Evolutionary conservation across 2,888 invertebrate genomes (phyloP), one percentile per base, ranked within the genome.

Genomic region (Matsumyia berberina): DNA sequence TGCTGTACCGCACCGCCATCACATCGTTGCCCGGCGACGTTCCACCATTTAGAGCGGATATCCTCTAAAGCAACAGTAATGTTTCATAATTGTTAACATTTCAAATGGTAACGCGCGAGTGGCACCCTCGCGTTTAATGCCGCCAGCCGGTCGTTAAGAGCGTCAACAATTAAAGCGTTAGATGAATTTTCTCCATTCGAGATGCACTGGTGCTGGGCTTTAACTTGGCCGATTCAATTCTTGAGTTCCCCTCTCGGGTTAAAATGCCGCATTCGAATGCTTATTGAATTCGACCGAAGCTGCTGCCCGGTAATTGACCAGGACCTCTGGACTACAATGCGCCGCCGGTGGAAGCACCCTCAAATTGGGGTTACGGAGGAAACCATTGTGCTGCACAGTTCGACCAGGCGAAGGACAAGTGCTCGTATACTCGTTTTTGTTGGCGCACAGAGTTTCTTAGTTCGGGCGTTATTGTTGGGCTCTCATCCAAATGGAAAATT

Each of bases 71-170:
- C 73, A 69, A 78, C 82, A 83, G 78, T 78, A 73, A 83, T 73
- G 78, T 73, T 83, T 79, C 83, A 79, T 83, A 73, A 79, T 79
- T 79, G 79, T 69, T 64, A 83, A 67, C 79, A 83, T 72, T 72
- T 62, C 29, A 7, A 62, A 53, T 57, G 46, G 62, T 49, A 15
- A 5, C 11, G 12, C 19, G 42, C 31, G 6, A 9, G 35, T 57
- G 31, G 35, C 44, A 24, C 17, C 46, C 58, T 4, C 42, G 35
- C 31, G 42, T 44, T 73, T 79, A 83, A 79, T 72, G 78, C 78
- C 67, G 55, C 62, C 73, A 55, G 53, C 29, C 53, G 62, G 46
- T 49, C 60, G 53, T 60, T 66, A 67, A 60, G 39, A 49, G 60
- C 67, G 60, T 51, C 70, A 70, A 77, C 82, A 57, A 77, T 82